Base-by-base conservation (phyloP, 2,113 vertebrate genomes). In the Zingel zingel region DNA sequence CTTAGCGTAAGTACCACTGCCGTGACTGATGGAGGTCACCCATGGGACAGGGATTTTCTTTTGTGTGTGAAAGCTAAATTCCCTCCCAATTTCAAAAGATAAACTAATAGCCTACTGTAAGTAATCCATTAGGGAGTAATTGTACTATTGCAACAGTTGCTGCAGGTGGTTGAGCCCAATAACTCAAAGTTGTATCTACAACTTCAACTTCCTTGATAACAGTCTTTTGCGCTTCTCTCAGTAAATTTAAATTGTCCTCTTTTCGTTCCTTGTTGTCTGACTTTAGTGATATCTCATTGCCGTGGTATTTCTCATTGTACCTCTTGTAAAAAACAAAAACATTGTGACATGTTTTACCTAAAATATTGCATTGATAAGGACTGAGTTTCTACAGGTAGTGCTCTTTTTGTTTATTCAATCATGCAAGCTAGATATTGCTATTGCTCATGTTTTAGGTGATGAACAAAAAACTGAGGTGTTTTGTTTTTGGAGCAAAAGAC, bases 21-120 rank as follows among this genome's bases (percentile, higher is more conserved):
- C 5, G 39, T 65, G 65, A 83, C 62, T 48, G 25, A 84, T 63
- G 45, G 50, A 68, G 82, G 25, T 90, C 80, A 83, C 21, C 48
- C 51, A 47, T 65, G 10, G 76, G 83, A 36, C 73, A 62, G 45
- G 11, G 36, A 2, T 27, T 9, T 0, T 57, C 48, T 19, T 27
- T 53, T 80, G 19, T 47, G 68, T 5, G 8, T 7, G 39, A 39
- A 53, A 62, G 2, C 66, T 54, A 9, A 19, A 79, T 30, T 48
- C 11, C 3, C 13, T 47, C 0, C 6, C 13, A 59, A 51, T 16
- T 16, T 56, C 10, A 23, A 56, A 3, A 53, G 33, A 33, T 33
- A 19, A 3, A 19, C 3, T 43, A 71, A 59, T 27, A 43, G 10
- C 39, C 10, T 43, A 69, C 7, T 12, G 14, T 54, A 23, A 48